Conservation (phyloP, 2,113 vertebrate genomes). For the Myanophis thanlyinensis region DNA sequence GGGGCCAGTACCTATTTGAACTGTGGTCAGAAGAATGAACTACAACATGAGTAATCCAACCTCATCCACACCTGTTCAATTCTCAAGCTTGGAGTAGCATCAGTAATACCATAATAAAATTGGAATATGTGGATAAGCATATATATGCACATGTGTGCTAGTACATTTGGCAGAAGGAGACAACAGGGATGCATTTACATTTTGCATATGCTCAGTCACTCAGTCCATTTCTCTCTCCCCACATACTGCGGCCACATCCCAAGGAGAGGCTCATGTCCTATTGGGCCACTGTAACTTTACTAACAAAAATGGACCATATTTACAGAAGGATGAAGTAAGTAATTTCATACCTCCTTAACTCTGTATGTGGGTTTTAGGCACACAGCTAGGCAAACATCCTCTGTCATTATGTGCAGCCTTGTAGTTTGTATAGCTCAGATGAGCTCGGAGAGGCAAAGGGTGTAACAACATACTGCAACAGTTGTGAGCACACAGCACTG, state of each 20-base stretch:
- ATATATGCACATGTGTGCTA: neutral
- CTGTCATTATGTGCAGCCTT: neutral
- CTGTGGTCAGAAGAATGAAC: too few species aligned
- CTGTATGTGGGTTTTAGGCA: neutral
- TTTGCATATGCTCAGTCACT: neutral
- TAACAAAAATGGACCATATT: conserved; percentile 15
- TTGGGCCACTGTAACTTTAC: neutral
- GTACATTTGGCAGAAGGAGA: neutral
- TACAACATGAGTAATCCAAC: neutral
- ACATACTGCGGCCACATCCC: neutral
- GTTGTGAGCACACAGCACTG: neutral
- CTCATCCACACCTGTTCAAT: neutral
- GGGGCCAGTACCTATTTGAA: too few species aligned
- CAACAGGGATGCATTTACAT: neutral
- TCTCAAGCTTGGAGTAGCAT: neutral
- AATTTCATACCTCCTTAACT: neutral
- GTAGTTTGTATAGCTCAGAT: neutral
- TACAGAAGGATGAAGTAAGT: neutral
- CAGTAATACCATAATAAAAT: neutral
- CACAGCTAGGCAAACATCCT: neutral
- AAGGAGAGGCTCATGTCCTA: too few species aligned
- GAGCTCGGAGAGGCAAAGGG: neutral
- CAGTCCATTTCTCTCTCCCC: neutral
- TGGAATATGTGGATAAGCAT: neutral
- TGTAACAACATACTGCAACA: conserved; percentile 28